Percentiles rank a stretch among this genome's conserved stretches.
These are phyloP conservation scores for Lutraria lutraria DNA, from an alignment of 2,888 invertebrate genomes.

Conservation along the genomic window DNA sequence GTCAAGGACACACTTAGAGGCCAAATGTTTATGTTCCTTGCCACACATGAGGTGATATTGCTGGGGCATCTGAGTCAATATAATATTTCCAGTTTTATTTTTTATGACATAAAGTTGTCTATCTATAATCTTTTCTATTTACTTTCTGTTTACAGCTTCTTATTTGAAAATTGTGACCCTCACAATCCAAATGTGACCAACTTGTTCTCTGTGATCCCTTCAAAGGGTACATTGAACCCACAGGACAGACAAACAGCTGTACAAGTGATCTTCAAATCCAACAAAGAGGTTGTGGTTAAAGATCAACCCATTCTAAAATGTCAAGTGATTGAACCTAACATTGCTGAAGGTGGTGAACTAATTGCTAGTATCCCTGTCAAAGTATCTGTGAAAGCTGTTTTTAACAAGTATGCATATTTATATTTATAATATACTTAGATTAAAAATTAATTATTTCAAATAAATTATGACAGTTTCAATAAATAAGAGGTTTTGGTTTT, in stretches of 20 bases:
- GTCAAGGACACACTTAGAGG: too few relatives aligned
- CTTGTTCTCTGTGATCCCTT: constrained; percentile 84
- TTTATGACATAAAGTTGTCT: too few relatives aligned
- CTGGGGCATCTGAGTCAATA: too few relatives aligned
- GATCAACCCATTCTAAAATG: constrained; percentile 86
- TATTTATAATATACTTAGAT: too few relatives aligned
- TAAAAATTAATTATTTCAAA: too few relatives aligned
- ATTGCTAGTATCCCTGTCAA: constrained; percentile 87
- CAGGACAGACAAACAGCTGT: constrained; percentile 85
- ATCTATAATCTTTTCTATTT: background rate
- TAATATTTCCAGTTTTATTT: too few relatives aligned
- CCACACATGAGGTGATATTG: too few relatives aligned
- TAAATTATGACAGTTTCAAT: too few relatives aligned
- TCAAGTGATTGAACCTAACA: constrained; percentile 86
- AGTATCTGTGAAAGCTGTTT: constrained; percentile 86
- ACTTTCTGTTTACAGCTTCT: constrained; percentile 78
- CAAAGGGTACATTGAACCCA: constrained; percentile 82
- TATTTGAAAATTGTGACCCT: constrained; percentile 82
- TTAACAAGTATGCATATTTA: constrained; percentile 85
- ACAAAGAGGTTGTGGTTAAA: constrained; percentile 84
- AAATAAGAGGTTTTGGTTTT: too few relatives aligned
- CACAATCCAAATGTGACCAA: constrained; percentile 81
- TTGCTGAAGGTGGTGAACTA: constrained; percentile 84
- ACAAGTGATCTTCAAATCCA: constrained; percentile 85
- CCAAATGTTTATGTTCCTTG: too few relatives aligned